Conservation (phyloP, 37 sponge, comb jelly and placozoan genomes). For the Haliclona indistincta region DNA sequence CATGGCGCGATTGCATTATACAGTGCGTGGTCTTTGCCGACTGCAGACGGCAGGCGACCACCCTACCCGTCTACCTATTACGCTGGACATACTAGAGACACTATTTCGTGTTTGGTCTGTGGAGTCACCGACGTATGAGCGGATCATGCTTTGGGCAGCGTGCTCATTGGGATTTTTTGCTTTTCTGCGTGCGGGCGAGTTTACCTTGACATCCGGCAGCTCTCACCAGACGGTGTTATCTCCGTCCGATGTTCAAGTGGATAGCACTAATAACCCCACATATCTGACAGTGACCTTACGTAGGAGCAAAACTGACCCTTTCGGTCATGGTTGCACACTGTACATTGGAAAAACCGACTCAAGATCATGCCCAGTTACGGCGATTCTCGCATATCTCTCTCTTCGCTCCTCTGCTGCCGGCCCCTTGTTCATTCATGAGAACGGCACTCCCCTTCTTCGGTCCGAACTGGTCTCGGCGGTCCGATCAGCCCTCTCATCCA, state of each 20-base stretch:
- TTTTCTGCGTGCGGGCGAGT: conserved; percentile 37
- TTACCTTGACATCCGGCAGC: background rate
- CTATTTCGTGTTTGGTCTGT: background rate
- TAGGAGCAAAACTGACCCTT: conserved; percentile 37
- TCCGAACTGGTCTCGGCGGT: background rate
- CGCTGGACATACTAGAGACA: conserved; percentile 4
- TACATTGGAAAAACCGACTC: conserved; percentile 8
- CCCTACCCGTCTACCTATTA: conserved; percentile 17
- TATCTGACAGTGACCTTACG: conserved; percentile 8
- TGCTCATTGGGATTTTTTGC: too few relatives aligned
- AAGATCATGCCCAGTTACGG: conserved; percentile 23
- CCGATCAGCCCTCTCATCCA: background rate
- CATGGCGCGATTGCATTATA: background rate
- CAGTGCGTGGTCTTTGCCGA: background rate
- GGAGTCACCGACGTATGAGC: background rate
- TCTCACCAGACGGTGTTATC: conserved; percentile 9
- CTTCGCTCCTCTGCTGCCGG: conserved; percentile 1
- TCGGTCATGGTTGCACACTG: conserved; percentile 15
- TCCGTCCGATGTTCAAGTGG: conserved; percentile 13
- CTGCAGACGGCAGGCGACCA: background rate
- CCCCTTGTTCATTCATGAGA: conserved; percentile 11
- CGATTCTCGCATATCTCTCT: conserved; percentile 9
- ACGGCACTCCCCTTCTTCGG: background rate
- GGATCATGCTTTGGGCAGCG: conserved; percentile 26
- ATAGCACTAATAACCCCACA: conserved; percentile 1